phyloP scores from a whole-genome alignment of 2,113 vertebrate genomes.

The Myxocyprinus asiaticus region DNA sequence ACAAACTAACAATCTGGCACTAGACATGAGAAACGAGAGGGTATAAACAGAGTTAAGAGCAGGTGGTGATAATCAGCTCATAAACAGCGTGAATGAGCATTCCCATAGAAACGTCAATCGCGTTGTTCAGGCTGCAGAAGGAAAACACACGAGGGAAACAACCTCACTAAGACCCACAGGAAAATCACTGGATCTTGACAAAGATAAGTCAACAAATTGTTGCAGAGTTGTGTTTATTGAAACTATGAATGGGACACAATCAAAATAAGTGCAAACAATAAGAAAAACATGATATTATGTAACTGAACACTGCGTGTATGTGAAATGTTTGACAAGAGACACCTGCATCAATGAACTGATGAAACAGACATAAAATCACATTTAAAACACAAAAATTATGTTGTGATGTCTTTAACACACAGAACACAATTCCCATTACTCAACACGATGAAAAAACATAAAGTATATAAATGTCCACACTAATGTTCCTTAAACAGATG shows the following conservation, averaged over 20 bases:
- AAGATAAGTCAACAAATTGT: not conserved
- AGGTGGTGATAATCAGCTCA: too few species aligned
- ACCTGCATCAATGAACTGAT: not conserved
- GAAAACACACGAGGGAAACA: too few species aligned
- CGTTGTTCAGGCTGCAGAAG: too few species aligned
- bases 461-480: conserved; percentile 10
- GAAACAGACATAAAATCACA: not conserved
- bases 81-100: too few species aligned
- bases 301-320: conserved; percentile 6
- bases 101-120: too few species aligned
- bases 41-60: too few species aligned
- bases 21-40: too few species aligned
- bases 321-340: conserved; percentile 10
- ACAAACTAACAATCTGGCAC: too few species aligned
- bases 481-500: not conserved
- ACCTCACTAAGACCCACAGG: too few species aligned
- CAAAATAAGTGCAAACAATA: conserved; percentile 43
- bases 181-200: too few species aligned
- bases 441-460: not conserved
- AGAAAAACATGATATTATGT: not conserved
- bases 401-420: not conserved
- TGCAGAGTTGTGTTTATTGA: conserved; percentile 39
- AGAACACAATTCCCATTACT: not conserved
- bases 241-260: conserved; percentile 12
- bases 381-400: not conserved